Base-by-base conservation (phyloP, 2,797 vertebrate species). In the Sebastes taczanowskii region DNA sequence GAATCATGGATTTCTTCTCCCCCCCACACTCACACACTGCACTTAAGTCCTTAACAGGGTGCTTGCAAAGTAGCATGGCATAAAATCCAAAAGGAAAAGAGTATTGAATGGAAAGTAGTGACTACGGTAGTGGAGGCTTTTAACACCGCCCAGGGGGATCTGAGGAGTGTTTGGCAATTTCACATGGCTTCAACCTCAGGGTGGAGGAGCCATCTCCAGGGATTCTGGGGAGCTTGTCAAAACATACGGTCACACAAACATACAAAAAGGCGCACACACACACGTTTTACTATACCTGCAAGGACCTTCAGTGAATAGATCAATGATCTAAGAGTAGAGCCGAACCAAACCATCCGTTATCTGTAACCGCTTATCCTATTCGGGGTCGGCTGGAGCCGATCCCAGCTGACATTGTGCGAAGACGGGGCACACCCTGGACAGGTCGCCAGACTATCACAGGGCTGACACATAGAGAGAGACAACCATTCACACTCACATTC, bases 101-200 rank as follows among this genome's bases (percentile, higher is more conserved):
- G 80, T 85, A 90, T 74, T 89, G 82, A 92, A 90, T 49, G 73
- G 87, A 85, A 84, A 86, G 87, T 74, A 69, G 83, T 46, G 27
- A 75, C 61, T 29, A 62, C 75, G 67, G 86, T 78, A 77, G 73
- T 80, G 79, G 23, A 78, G 78, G 77, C 80, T 89, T 90, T 88
- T 86, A 91, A 90, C 77, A 60, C 35, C 7, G 5, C 77, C 85
- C 20, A 6, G 66, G 62, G 73, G 78, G 83, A 74, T 80, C 81
- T 62, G 64, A 63, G 62, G 69, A 83, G 58, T 42, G 80, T 88
- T 86, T 89, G 85, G 81, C 87, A 89, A 87, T 88, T 84, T 91
- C 89, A 86, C 80, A 81, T 25, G 62, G 83, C 71, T 84, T 82
- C 84, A 62, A 75, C 80, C 74, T 66, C 11, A 1, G 35, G 81